A percentile compares a stretch with the other conserved stretches of the same genome.
phyloP scores from a whole-genome alignment of 2,888 invertebrate species.

The Formica aserva region DNA sequence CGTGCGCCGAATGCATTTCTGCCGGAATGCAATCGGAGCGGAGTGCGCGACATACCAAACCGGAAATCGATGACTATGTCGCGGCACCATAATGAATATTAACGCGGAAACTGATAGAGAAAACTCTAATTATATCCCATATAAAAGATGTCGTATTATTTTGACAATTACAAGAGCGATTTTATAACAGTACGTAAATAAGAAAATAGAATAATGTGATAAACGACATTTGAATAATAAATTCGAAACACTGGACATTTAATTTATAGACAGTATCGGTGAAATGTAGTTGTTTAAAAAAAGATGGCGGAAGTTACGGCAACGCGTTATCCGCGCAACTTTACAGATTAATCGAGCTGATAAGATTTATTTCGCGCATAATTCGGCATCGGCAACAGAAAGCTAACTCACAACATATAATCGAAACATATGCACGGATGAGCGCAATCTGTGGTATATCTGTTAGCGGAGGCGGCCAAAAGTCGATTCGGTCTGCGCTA shows the following conservation, averaged over 20 bases:
- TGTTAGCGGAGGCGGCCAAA: neutral
- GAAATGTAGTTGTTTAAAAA: neutral
- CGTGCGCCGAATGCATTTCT: constrained; percentile 74
- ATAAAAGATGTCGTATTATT: neutral
- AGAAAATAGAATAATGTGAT: neutral
- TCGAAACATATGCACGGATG: neutral
- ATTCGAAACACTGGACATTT: neutral
- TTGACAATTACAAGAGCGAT: neutral
- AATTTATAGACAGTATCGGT: neutral
- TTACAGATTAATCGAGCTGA: constrained; percentile 21
- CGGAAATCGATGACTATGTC: constrained; percentile 73
- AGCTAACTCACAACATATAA: neutral
- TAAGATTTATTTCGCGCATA: constrained; percentile 21
- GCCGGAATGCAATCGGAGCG: constrained; percentile 63
- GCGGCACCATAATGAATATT: constrained; percentile 63
- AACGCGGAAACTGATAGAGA: neutral
- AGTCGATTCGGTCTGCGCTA: neutral
- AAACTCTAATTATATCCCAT: constrained; percentile 19
- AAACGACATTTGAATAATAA: neutral
- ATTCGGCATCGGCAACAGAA: neutral
- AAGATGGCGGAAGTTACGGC: neutral
- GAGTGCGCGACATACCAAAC: constrained; percentile 65
- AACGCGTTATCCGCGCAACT: neutral
- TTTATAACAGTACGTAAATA: neutral
- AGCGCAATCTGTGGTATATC: neutral